Evolutionary conservation across 2,888 invertebrate species (phyloP).

Genomic region (Sepiola atlantica): DNA sequence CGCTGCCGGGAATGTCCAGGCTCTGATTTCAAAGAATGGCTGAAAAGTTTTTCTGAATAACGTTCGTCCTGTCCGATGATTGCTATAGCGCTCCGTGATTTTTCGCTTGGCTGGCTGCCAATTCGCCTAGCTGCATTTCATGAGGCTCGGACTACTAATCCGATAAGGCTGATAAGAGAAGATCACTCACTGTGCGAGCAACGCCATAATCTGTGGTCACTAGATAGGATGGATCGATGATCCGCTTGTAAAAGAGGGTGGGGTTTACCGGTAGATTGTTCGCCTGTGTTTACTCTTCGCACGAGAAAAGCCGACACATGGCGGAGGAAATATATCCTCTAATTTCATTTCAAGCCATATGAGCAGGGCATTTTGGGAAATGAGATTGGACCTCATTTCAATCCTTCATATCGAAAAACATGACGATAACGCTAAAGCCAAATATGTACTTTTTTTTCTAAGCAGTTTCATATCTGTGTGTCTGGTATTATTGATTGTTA

Average conservation of each 20-base stretch:
- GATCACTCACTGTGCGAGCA: background rate
- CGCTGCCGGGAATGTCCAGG: background rate
- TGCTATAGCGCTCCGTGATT: slow-evolving; percentile 1
- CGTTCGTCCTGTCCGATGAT: background rate
- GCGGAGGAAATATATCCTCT: background rate
- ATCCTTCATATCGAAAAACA: background rate
- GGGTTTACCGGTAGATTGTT: background rate
- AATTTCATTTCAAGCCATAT: background rate
- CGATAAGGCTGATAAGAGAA: slow-evolving; percentile 1
- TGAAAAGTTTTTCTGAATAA: background rate
- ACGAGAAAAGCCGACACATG: background rate
- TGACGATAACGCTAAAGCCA: background rate
- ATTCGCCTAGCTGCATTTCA: slow-evolving; percentile 19
- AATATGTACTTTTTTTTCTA: background rate
- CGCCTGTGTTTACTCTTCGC: slow-evolving; percentile 5
- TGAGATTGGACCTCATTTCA: no score
- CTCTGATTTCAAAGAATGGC: slow-evolving; percentile 1
- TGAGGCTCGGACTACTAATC: slow-evolving; percentile 5
- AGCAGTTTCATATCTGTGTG: no score
- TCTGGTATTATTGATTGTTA: no score
- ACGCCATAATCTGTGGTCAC: slow-evolving; percentile 6
- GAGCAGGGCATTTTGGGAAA: background rate
- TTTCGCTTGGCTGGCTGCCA: slow-evolving; percentile 12
- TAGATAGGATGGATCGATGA: background rate
- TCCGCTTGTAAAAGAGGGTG: background rate